Base-by-base conservation (phyloP, 2,797 vertebrate species). In the Lepilemur ruficaudatus region DNA sequence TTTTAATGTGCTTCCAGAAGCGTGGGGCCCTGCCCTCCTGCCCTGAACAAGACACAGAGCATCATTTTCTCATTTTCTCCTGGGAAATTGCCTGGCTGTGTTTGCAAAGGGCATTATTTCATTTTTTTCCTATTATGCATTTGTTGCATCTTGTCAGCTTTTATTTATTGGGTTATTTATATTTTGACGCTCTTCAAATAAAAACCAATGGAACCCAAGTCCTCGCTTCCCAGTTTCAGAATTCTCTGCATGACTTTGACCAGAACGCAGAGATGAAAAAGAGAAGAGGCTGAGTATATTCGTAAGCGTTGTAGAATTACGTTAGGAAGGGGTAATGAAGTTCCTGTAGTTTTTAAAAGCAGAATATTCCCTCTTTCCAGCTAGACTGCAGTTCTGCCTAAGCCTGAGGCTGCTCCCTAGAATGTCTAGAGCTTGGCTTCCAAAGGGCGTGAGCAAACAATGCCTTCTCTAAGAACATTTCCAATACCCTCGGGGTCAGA, bases 401-500 rank as follows among this genome's bases (percentile, higher is more conserved):
- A 78, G 57, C 30, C 65, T 41, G 41, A 73, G 43, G 41, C 50
- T 73, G 55, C 63, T 92, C 59, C 83, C 59, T 41, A 76, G 28
- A 80, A 61, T 43, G 46, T 69, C 73, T 89, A 79, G 79, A 86
- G 52, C 55, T 67, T 12, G 63, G 72, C 89, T 96, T 97, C 94
- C 93, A 83, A 83, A 87, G 81, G 65, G 57, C 55, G 61, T 15
- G 5, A 41, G 46, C 95, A 95, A 93, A 97, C 96, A 96, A 95
- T 91, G 90, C 94, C 89, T 97, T 41, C 93, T 72, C 96, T 91
- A 67, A 91, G 97, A 97, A 80, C 96, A 70, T 41, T 81, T 65
- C 96, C 94, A 97, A 46, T 35, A 72, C 90, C 94, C 96, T 76
- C 59, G 86, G 95, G 97, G 96, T 97, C 96, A 97, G 89, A 79